Conservation (phyloP, 2,113 vertebrate species). For the Campylorhamphus procurvoides region DNA sequence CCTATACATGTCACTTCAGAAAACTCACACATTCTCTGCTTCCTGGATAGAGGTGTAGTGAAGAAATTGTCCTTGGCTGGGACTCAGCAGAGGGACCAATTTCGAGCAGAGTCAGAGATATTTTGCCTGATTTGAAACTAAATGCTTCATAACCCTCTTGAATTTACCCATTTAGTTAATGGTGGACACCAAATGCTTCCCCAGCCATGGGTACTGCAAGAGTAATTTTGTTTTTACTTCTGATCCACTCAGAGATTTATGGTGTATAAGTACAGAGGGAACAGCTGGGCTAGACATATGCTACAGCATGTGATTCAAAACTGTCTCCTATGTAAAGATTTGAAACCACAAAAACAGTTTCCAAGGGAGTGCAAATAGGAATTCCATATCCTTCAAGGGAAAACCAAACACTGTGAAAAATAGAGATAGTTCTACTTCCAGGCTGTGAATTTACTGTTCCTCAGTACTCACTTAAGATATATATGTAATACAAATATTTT, state of each 20-base stretch:
- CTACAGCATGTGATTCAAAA: slow-evolving; percentile 15
- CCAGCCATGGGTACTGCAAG: neutral
- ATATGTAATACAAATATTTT: slow-evolving; percentile 10
- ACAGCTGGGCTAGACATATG: slow-evolving; percentile 46
- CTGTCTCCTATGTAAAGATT: slow-evolving; percentile 13
- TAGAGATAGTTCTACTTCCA: neutral
- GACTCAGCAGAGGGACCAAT: neutral
- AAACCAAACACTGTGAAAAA: slow-evolving; percentile 34
- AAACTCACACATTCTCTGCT: neutral
- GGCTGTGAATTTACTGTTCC: neutral
- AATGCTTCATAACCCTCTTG: neutral
- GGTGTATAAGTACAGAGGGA: neutral
- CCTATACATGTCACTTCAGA: neutral
- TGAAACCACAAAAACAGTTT: neutral
- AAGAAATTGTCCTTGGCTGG: neutral
- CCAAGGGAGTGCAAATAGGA: neutral
- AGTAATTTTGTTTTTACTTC: neutral
- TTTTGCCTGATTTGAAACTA: neutral
- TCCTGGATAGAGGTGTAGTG: neutral
- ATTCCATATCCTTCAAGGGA: slow-evolving; percentile 16
- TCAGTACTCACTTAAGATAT: neutral
- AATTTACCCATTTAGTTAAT: neutral
- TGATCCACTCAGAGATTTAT: neutral
- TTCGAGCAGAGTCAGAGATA: neutral
- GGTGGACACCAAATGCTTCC: neutral